These are phyloP conservation scores for Clivina fossor DNA, from an alignment of 2,888 invertebrate genomes.

Conservation along the genomic window DNA sequence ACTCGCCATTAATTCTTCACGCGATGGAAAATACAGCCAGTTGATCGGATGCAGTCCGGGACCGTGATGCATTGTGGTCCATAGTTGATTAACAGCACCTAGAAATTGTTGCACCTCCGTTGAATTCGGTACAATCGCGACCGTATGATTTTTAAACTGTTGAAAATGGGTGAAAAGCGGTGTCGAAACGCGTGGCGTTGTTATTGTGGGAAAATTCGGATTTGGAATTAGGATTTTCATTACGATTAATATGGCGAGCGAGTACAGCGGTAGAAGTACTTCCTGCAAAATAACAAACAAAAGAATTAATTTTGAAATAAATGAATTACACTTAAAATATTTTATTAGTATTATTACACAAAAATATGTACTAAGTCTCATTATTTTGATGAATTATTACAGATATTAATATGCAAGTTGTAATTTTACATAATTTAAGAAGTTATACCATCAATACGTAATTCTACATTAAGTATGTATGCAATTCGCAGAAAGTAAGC, in stretches of 20 bases:
- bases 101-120: constrained; percentile 64
- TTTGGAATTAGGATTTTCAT: constrained; percentile 74
- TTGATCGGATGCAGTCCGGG: constrained; percentile 61
- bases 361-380: too few relatives aligned
- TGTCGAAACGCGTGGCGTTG: constrained; percentile 61
- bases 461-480: too few relatives aligned
- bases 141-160: constrained; percentile 61
- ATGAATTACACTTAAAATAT: too few relatives aligned
- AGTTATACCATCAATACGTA: too few relatives aligned
- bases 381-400: too few relatives aligned
- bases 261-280: constrained; percentile 75
- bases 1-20: constrained; percentile 67
- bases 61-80: constrained; percentile 56
- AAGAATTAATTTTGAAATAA: too few relatives aligned
- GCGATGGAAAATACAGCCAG: constrained; percentile 66
- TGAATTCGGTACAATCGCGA: constrained; percentile 69
- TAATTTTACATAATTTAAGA: too few relatives aligned
- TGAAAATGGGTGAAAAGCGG: constrained; percentile 59
- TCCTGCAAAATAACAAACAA: constrained; percentile 60
- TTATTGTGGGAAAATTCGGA: constrained; percentile 73
- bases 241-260: constrained; percentile 71
- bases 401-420: too few relatives aligned
- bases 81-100: constrained; percentile 63
- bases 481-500: too few relatives aligned
- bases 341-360: too few relatives aligned